Evolutionary conservation across 2,888 invertebrate species (phyloP).

Genomic region (Metellina segmentata): DNA sequence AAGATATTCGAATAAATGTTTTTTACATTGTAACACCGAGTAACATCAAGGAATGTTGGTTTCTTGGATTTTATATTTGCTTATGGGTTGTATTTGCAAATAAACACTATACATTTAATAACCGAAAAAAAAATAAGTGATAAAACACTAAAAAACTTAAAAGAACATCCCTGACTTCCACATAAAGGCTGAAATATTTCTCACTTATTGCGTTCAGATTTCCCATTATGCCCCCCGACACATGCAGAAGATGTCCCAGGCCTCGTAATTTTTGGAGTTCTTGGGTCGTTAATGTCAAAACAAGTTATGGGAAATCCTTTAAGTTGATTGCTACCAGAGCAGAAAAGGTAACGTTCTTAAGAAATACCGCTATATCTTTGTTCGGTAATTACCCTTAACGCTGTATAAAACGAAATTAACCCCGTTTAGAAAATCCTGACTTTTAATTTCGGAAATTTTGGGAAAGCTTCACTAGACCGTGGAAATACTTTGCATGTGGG

Average conservation of each 20-base stretch:
- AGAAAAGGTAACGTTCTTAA: neutral
- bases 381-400: conserved; percentile 42
- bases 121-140: neutral
- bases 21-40: neutral
- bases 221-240: conserved; percentile 27
- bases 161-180: neutral
- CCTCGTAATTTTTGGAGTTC: conserved; percentile 50
- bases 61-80: neutral
- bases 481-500: conserved; percentile 2
- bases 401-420: conserved; percentile 24
- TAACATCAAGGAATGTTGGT: neutral
- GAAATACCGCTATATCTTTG: conserved; percentile 22
- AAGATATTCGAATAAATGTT: neutral
- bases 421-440: conserved; percentile 21
- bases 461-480: neutral
- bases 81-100: neutral
- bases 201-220: neutral
- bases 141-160: neutral
- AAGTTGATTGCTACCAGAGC: conserved; percentile 52
- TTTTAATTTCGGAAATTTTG: conserved; percentile 18
- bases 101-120: neutral
- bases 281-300: conserved; percentile 51
- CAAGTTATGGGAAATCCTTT: conserved; percentile 45
- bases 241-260: conserved; percentile 33
- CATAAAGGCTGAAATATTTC: conserved; percentile 43